These are phyloP conservation scores for Polietes domitor DNA, from an alignment of 2,888 invertebrate genomes.

Conservation along the genomic window DNA sequence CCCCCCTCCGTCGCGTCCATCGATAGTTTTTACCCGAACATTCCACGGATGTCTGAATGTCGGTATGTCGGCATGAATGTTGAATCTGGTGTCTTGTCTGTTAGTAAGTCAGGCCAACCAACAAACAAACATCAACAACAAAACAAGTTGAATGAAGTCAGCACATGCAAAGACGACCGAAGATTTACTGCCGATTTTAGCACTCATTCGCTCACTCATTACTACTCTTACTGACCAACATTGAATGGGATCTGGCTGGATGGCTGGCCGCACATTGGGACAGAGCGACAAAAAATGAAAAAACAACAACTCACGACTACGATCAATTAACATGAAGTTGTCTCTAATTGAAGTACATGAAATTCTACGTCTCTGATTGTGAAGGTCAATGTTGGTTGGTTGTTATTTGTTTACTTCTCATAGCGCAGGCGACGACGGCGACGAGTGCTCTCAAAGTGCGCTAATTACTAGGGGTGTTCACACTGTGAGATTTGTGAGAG, in stretches of 20 bases:
- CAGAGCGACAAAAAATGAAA: not conserved
- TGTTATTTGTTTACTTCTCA: constrained; percentile 1
- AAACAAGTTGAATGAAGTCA: no score
- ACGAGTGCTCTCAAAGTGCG: no score
- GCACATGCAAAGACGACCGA: not conserved
- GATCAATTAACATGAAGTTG: not conserved
- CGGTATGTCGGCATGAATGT: not conserved
- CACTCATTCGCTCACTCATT: constrained; percentile 12
- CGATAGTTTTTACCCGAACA: constrained; percentile 48
- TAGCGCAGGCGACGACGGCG: not conserved
- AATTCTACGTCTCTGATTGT: not conserved
- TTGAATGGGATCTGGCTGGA: not conserved
- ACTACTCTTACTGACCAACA: constrained; percentile 23
- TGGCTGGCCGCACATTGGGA: not conserved
- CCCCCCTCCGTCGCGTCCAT: not conserved
- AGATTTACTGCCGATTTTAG: constrained; percentile 12
- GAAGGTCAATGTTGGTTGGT: no score
- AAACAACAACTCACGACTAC: not conserved
- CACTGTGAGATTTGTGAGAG: no score
- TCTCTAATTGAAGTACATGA: no score
- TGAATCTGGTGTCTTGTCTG: not conserved
- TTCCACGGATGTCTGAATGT: constrained; percentile 37
- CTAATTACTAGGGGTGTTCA: no score
- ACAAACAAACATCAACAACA: no score
- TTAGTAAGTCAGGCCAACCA: not conserved